Conservation (phyloP, 2,797 vertebrate genomes). For the Danio aesculapii region DNA sequence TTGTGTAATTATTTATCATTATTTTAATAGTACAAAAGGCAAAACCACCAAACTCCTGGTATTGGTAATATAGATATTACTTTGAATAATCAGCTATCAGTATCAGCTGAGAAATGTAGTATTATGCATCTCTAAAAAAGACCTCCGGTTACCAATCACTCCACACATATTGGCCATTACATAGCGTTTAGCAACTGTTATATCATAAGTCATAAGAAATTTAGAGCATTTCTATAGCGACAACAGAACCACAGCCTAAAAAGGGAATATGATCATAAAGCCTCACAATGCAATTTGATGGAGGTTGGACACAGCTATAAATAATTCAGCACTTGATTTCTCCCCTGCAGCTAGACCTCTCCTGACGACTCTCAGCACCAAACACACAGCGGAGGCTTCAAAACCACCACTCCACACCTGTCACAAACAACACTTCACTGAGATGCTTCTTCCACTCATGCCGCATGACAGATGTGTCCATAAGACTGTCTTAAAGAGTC, state of each 20-base stretch:
- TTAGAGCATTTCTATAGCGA: background rate
- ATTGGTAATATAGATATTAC: no score
- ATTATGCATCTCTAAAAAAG: no score
- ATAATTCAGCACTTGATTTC: slow-evolving; percentile 61
- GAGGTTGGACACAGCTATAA: slow-evolving; percentile 53
- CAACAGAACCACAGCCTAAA: slow-evolving; percentile 17
- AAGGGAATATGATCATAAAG: slow-evolving; percentile 49
- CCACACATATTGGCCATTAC: background rate
- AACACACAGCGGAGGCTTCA: slow-evolving; percentile 30
- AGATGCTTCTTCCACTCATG: background rate
- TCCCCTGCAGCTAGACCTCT: slow-evolving; percentile 51
- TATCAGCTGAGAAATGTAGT: no score
- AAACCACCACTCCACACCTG: slow-evolving; percentile 33
- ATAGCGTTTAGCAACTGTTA: slow-evolving; percentile 16
- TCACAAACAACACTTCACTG: slow-evolving; percentile 11
- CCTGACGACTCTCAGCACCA: slow-evolving; percentile 47
- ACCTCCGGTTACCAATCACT: slow-evolving; percentile 7
- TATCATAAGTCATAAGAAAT: slow-evolving; percentile 13
- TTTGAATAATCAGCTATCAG: no score
- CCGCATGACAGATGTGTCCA: slow-evolving; percentile 1
- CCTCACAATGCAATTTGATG: slow-evolving; percentile 45
- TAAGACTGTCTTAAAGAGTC: slow-evolving; percentile 7
- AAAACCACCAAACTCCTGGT: no score
- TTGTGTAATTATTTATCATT: no score
- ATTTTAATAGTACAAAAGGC: no score